Base-by-base conservation (phyloP, 1,140 invertebrate species). In the Lethocerus indicus region DNA sequence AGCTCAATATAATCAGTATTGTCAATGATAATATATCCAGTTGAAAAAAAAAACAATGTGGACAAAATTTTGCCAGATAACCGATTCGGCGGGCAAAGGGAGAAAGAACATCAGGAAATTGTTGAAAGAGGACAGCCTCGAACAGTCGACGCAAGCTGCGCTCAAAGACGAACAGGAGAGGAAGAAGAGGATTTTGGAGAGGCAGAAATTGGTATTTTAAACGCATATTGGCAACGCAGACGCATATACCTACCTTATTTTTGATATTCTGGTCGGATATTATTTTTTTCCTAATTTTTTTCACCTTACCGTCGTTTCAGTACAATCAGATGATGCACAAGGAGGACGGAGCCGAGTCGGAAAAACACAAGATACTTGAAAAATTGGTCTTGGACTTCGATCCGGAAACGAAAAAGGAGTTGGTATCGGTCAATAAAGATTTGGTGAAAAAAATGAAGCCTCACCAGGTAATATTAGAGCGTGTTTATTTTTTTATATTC, bases 361-460 rank as follows among this genome's bases (percentile, higher is more conserved):
- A 29, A 68, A 62, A 63, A 71, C 61, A 63, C 70, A 56, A 64
- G 3, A 46, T n/a, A 25, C 74, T 64, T 62, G 74, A 77, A n/a
- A 85, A 88, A 59, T 67, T 93, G 3, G 73, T 93, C 1, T 64
- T 96, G 12, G 88, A 95, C 61, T 80, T 90, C 58, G 82, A 95
- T 49, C 72, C 76, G 9, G 74, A 85, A 50, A 86, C 81, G 0
- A 89, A 92, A 57, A 69, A 88, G 55, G 74, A 81, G 36, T 59
- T 90, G 1, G 71, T 98, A 1, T 68, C 77, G 56, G 87, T 98
- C 1, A 75, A 95, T 64, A 69, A 75, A 51, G 75, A 76, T 35
- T 65, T 98, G 1, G 79, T 92, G 0, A 78, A 78, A 54, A n/a
- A 84, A 57, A 64, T 98, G 14, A 98, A 97, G 65, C 88, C 88